These are phyloP conservation scores for Drosophila ercepeae DNA, from an alignment of 1,140 invertebrate species.

Conservation along the genomic window DNA sequence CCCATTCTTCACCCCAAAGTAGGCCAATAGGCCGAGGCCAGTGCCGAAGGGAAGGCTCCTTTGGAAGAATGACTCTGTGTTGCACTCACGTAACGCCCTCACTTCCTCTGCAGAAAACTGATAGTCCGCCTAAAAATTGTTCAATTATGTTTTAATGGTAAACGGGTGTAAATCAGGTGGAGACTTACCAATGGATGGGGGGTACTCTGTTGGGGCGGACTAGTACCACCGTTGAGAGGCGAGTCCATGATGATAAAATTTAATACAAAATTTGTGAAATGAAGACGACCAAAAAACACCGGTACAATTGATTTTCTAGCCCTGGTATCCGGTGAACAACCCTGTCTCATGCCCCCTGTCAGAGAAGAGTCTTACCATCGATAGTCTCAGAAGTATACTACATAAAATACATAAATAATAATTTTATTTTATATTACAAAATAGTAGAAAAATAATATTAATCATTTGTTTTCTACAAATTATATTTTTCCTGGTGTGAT, in stretches of 20 bases:
- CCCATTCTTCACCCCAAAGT: constrained; percentile 87
- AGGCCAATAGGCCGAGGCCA: constrained; percentile 86
- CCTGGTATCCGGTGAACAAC: constrained; percentile 8
- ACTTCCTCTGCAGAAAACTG: constrained; percentile 84
- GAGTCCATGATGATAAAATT: constrained; percentile 58
- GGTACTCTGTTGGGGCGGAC: constrained; percentile 2
- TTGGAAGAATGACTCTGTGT: constrained; percentile 89
- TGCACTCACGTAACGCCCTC: constrained; percentile 88
- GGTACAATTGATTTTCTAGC: constrained; percentile 3
- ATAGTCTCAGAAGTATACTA: background rate
- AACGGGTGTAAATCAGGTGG: background rate
- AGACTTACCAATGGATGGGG: constrained; percentile 58
- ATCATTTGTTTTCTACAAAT: no score
- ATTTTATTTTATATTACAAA: background rate
- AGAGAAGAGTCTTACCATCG: background rate
- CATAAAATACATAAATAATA: background rate
- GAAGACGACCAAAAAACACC: constrained; percentile 8
- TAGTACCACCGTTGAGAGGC: constrained; percentile 35
- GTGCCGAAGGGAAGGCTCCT: constrained; percentile 88
- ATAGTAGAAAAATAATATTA: background rate
- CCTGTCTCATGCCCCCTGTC: background rate
- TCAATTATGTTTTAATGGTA: background rate
- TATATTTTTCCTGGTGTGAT: background rate
- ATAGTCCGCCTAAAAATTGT: constrained; percentile 84
- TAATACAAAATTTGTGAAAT: constrained; percentile 33